Evolutionary conservation across 2,797 vertebrate genomes (phyloP).

Genomic region (Malacoraja senta): DNA sequence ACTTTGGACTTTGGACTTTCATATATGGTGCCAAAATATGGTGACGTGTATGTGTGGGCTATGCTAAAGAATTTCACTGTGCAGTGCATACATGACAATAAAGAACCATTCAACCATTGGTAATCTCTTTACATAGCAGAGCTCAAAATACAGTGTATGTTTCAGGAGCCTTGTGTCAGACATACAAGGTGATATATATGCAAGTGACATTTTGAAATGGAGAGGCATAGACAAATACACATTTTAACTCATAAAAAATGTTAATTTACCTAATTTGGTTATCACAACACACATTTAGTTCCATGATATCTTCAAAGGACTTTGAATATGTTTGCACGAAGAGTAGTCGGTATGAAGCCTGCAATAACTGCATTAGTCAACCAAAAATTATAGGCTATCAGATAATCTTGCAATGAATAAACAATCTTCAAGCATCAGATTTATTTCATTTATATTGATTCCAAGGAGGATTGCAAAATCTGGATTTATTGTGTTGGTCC

Average conservation of each 20-base stretch:
- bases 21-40: too few relatives aligned
- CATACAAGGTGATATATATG: too few relatives aligned
- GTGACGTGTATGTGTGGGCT: too few relatives aligned
- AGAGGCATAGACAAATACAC: not conserved
- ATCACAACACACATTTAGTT: not conserved
- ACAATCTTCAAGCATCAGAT: not conserved
- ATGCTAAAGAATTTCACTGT: too few relatives aligned
- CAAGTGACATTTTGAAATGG: not conserved
- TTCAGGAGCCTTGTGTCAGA: too few relatives aligned
- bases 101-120: too few relatives aligned
- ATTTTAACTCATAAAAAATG: not conserved
- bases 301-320: not conserved
- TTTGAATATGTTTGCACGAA: not conserved
- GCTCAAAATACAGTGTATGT: too few relatives aligned
- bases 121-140: too few relatives aligned
- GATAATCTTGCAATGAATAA: not conserved
- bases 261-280: not conserved
- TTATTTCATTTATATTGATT: not conserved
- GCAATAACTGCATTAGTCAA: not conserved
- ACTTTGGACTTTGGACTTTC: too few relatives aligned
- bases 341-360: not conserved
- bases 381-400: not conserved
- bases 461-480: not conserved
- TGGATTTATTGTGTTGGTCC: not conserved
- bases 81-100: too few relatives aligned